A percentile compares a stretch with the other conserved stretches of the same genome.
Evolutionary conservation across 2,113 vertebrate genomes (phyloP).

Genomic region (Lycaon pictus): DNA sequence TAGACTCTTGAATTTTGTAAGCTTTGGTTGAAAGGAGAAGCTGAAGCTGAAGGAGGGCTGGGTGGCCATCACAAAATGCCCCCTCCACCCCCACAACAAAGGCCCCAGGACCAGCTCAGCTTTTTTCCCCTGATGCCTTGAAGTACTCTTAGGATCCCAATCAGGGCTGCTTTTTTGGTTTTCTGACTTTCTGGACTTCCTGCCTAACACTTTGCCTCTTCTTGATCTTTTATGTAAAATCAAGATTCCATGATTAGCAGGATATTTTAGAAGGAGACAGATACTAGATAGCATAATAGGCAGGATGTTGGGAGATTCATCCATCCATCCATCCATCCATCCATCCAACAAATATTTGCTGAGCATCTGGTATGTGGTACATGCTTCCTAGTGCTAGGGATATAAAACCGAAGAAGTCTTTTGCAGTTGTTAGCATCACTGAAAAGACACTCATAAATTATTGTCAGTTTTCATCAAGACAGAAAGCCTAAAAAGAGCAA

Average conservation of each 20-base stretch:
- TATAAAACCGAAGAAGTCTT: background rate
- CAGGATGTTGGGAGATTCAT: background rate
- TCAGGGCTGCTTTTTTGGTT: constrained; percentile 1
- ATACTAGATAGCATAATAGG: background rate
- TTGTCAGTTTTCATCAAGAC: background rate
- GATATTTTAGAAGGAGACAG: constrained; percentile 28
- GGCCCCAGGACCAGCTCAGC: background rate
- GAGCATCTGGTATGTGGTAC: background rate
- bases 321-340: background rate
- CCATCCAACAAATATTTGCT: background rate
- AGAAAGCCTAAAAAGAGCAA: background rate
- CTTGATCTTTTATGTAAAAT: background rate
- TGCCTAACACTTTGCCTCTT: background rate
- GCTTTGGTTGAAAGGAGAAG: background rate
- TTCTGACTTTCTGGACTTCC: background rate
- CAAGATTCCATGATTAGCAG: background rate
- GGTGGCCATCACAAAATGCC: background rate
- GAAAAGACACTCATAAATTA: background rate
- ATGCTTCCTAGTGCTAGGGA: background rate
- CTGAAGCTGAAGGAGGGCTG: background rate
- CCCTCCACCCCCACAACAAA: no score
- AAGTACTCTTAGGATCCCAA: background rate
- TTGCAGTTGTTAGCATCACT: background rate
- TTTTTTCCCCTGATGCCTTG: background rate
- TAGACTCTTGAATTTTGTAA: background rate